Evolutionary conservation across 2,888 invertebrate genomes (phyloP).

Genomic region (Heteromyza rotundicornis): DNA sequence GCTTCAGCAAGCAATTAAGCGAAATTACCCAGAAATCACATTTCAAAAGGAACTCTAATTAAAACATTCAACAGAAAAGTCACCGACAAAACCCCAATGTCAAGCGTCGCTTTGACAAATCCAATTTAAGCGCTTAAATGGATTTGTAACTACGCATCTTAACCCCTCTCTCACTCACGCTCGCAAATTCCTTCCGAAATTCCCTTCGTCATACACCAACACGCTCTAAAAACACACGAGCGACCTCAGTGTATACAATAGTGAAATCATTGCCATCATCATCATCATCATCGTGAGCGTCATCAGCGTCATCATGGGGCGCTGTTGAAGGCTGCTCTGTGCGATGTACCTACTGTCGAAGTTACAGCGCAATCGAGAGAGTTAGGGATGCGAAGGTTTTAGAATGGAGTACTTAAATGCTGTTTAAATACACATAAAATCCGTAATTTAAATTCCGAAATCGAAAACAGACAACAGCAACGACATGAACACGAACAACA

Average conservation of each 20-base stretch:
- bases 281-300: background rate
- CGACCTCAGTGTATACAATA: background rate
- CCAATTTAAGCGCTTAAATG: conserved; percentile 18
- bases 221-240: background rate
- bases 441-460: conserved; percentile 24
- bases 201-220: background rate
- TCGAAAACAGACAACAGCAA: conserved; percentile 3
- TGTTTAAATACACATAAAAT: conserved; percentile 38
- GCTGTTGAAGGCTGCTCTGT: too few relatives aligned
- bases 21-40: background rate
- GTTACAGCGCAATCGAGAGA: too few relatives aligned
- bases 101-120: conserved; percentile 13
- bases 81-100: background rate
- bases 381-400: too few relatives aligned
- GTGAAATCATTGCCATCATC: background rate
- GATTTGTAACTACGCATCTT: conserved; percentile 8
- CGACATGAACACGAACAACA: background rate
- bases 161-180: too few relatives aligned
- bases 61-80: conserved; percentile 12
- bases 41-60: conserved; percentile 7
- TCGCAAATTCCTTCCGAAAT: too few relatives aligned
- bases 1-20: background rate
- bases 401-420: too few relatives aligned
- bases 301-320: background rate
- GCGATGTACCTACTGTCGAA: too few relatives aligned